Evolutionary conservation across 1,140 invertebrate species (phyloP).

Genomic region (Harlomillsia oculata): DNA sequence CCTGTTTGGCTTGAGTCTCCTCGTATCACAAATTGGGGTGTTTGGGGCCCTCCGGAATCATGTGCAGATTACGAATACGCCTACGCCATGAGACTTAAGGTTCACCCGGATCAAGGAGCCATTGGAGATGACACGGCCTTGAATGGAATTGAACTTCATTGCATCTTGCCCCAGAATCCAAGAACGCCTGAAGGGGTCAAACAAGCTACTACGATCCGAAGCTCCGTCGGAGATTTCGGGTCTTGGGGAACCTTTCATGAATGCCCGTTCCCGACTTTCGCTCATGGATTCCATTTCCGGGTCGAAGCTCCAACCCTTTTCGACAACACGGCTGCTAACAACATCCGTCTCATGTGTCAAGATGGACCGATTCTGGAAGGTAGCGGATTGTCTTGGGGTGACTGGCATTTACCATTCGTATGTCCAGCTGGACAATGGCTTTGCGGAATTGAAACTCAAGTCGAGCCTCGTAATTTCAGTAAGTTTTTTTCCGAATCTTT

Average conservation of each 20-base stretch:
- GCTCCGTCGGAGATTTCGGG: conserved; percentile 2
- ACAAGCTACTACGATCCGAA: background rate
- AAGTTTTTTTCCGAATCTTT: background rate
- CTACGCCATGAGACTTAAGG: conserved; percentile 6
- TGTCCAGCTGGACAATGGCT: background rate
- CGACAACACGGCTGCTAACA: conserved; percentile 12
- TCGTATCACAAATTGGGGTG: conserved; percentile 12
- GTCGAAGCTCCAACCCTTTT: background rate
- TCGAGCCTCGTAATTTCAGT: background rate
- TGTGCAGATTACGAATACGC: conserved; percentile 6
- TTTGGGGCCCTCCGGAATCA: background rate
- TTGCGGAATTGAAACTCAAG: background rate
- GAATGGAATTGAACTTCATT: conserved; percentile 9
- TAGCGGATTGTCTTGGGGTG: background rate
- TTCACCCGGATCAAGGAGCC: background rate
- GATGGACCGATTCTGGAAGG: background rate
- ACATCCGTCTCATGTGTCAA: background rate
- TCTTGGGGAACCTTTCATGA: conserved; percentile 7
- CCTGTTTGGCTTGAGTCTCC: conserved; percentile 14
- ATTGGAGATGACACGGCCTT: conserved; percentile 15
- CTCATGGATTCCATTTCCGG: conserved; percentile 9
- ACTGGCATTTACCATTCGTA: background rate
- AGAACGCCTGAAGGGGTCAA: background rate
- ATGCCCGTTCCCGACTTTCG: conserved; percentile 1
- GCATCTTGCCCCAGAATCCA: background rate